phyloP scores from a whole-genome alignment of 1,140 invertebrate species.

The Callitettix versicolor region DNA sequence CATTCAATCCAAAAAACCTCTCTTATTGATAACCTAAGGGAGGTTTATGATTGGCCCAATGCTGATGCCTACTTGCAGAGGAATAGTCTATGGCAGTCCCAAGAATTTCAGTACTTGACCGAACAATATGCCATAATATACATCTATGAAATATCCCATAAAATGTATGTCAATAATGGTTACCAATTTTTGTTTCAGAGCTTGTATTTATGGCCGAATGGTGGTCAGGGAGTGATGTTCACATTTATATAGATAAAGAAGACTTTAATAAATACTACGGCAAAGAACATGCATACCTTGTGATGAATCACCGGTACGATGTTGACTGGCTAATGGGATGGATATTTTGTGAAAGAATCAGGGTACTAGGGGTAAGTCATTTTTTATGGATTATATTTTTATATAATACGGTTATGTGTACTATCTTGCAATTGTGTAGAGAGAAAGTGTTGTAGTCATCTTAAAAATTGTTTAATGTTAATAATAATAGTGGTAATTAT shows the following conservation, averaged over 20 bases:
- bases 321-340: slow-evolving; percentile 89
- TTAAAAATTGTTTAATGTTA: no score
- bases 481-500: not conserved
- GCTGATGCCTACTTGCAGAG: not conserved
- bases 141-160: slow-evolving; percentile 2
- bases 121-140: slow-evolving; percentile 14
- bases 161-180: not conserved
- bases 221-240: slow-evolving; percentile 71
- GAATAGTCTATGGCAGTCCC: not conserved
- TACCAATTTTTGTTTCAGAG: slow-evolving; percentile 47
- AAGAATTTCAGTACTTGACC: slow-evolving; percentile 17
- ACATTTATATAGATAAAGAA: slow-evolving; percentile 65
- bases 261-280: slow-evolving; percentile 71
- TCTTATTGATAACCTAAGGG: not conserved
- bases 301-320: slow-evolving; percentile 95
- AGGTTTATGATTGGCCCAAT: no score
- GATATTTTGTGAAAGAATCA: slow-evolving; percentile 68
- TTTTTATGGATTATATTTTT: no score
- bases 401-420: no score
- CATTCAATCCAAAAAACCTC: not conserved
- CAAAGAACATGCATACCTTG: slow-evolving; percentile 75
- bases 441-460: no score
- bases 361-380: slow-evolving; percentile 64
- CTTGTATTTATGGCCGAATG: slow-evolving; percentile 85
- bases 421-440: no score